Base-by-base conservation (phyloP, 1,140 invertebrate species). In the Neomicropteryx cornuta region DNA sequence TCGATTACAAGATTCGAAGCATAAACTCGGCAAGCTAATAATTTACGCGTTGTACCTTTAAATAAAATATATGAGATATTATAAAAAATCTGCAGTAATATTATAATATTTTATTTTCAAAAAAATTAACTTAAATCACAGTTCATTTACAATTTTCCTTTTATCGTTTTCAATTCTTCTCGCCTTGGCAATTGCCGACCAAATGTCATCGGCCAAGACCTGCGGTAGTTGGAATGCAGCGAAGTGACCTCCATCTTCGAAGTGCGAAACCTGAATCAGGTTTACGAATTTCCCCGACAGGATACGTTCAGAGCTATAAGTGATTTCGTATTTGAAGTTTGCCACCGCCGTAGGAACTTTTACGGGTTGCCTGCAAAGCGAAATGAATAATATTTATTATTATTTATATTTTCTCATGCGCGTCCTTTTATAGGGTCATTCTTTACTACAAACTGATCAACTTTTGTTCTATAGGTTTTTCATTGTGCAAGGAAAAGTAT, bases 161-260 rank as follows among this genome's bases (percentile, higher is more conserved):
- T n/a, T n/a, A n/a, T n/a, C n/a, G n/a, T n/a, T n/a, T n/a, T n/a
- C n/a, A n/a, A n/a, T n/a, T n/a, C n/a, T n/a, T n/a, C n/a, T n/a
- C n/a, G n/a, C n/a, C 2, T 40, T 41, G 6, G 23, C 23, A 0
- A 46, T 39, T 5, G 33, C 41, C 8, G 37, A 32, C 4, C 39
- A 16, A 2, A 43, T 24, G 17, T 43, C 23, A 4, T 37, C 33
- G 2, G 38, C 34, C 1, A 86, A 46, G 3, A 76, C 38, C 44
- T 72, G 41, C 0, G 83, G 83, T 37, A 76, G 60, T 58, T 90
- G 81, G 33, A 87, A 72, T 0, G 83, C 83, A 5, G 77, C 76
- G 52, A 89, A 90, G 56, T 90, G 86, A 4, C 86, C 86, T 3
- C 83, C 83, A 4, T 68, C 56, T 3, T 54, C 23, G 14, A 72